phyloP scores from a whole-genome alignment of 92 coral and sea anemone species.

The Galaxea fascicularis region DNA sequence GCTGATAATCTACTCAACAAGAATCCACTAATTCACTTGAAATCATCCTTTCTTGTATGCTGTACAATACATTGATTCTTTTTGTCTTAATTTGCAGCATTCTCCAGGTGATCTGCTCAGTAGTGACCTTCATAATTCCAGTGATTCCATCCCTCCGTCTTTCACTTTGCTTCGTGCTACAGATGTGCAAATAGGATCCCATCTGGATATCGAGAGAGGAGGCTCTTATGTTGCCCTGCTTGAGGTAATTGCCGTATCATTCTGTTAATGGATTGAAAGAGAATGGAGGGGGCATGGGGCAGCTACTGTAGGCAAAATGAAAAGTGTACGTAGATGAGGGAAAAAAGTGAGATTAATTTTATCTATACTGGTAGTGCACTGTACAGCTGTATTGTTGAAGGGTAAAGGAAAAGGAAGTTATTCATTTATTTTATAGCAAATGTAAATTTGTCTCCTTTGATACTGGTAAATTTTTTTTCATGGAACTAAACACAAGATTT shows the following conservation, averaged over 20 bases:
- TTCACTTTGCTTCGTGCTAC: constrained; percentile 43
- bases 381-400: no score
- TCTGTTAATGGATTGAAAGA: not conserved
- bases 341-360: no score
- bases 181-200: constrained; percentile 39
- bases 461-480: no score
- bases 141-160: constrained; percentile 18
- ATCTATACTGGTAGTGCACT: no score
- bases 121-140: constrained; percentile 34
- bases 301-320: no score
- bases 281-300: not conserved
- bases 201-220: constrained; percentile 15
- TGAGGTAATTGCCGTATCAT: constrained; percentile 17
- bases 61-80: not conserved
- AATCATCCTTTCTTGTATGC: not conserved
- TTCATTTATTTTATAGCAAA: no score
- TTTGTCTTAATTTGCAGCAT: constrained; percentile 5
- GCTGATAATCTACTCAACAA: not conserved
- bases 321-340: no score
- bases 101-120: constrained; percentile 37
- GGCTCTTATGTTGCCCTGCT: constrained; percentile 23
- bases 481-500: no score
- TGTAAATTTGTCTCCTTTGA: no score
- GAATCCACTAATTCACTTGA: not conserved
- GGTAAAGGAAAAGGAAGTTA: no score